Percentiles rank a stretch among this genome's conserved stretches.
Conservation (phyloP, 2,888 invertebrate genomes). For the Opisthograptis luteolata region DNA sequence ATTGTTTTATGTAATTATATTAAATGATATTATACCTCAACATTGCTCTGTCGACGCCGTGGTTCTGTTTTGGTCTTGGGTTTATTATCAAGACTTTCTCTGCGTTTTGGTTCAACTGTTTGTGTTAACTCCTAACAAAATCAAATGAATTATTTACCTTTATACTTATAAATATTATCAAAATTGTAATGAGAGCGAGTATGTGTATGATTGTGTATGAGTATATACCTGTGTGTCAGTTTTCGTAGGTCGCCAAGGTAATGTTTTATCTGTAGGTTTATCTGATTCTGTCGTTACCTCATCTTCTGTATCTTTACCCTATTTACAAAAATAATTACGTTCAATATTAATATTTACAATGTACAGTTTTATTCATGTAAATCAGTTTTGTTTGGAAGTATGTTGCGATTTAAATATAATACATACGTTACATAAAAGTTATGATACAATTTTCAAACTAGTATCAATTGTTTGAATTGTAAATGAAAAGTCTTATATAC, state of each 20-base stretch:
- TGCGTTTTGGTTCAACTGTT: conserved; percentile 58
- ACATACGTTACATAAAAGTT: conserved; percentile 42
- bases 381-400: conserved; percentile 1
- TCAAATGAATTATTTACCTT: conserved; percentile 21
- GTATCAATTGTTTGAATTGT: conserved; percentile 48
- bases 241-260: conserved; percentile 76
- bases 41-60: conserved; percentile 53
- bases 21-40: conserved; percentile 51
- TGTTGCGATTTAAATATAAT: too few species aligned
- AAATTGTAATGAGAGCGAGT: conserved; percentile 21
- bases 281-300: conserved; percentile 53
- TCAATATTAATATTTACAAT: conserved; percentile 40
- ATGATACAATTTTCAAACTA: conserved; percentile 56
- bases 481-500: conserved; percentile 52
- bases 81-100: conserved; percentile 52
- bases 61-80: conserved; percentile 29
- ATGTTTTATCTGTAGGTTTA: conserved; percentile 70
- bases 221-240: conserved; percentile 60
- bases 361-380: conserved; percentile 27
- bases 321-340: conserved; percentile 62
- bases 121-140: conserved; percentile 57
- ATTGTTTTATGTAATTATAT: too few species aligned
- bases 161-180: conserved; percentile 8
- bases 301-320: conserved; percentile 68
- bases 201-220: conserved; percentile 44